Conservation (phyloP, 2,113 vertebrate species). For the Aviceda subcristata region DNA sequence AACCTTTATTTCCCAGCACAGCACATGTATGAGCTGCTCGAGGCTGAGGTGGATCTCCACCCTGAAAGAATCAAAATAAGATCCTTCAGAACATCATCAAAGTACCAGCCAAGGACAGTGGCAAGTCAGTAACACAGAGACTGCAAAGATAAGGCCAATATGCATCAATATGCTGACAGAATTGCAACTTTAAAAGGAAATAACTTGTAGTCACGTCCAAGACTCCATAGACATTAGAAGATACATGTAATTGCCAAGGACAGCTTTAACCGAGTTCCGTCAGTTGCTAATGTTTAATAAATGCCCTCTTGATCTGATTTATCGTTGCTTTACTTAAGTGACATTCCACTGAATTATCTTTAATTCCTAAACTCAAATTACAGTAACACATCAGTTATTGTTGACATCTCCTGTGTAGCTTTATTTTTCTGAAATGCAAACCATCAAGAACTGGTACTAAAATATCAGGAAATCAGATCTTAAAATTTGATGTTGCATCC, state of each 20-base stretch:
- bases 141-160: not conserved
- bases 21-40: conserved; percentile 89
- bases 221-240: not conserved
- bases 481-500: not conserved
- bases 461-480: not conserved
- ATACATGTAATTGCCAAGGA: not conserved
- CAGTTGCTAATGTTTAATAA: not conserved
- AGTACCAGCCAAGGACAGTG: not conserved
- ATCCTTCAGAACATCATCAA: not conserved
- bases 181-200: not conserved
- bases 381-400: not conserved
- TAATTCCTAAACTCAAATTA: not conserved
- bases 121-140: not conserved
- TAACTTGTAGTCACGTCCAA: not conserved
- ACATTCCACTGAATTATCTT: not conserved
- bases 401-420: not conserved
- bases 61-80: conserved; percentile 72
- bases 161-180: not conserved
- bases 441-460: not conserved
- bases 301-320: not conserved
- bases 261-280: not conserved
- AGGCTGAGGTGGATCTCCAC: conserved; percentile 82
- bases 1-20: conserved; percentile 83
- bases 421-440: not conserved
- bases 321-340: not conserved